Base-by-base conservation (phyloP, 1,140 invertebrate species). In the Drosophila pruinosa region DNA sequence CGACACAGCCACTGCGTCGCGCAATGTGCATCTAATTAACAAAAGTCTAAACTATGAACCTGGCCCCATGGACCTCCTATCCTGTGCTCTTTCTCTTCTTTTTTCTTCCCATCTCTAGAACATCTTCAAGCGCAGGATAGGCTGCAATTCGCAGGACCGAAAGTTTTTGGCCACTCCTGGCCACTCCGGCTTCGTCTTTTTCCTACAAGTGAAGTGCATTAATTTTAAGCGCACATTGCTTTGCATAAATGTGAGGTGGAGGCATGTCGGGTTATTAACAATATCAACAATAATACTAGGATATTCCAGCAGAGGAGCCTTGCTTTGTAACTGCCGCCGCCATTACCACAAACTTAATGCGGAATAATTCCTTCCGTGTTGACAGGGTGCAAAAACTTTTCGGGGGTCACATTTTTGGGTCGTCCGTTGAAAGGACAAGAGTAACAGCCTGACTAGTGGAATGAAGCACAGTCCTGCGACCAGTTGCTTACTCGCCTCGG, bases 301-400 rank as follows among this genome's bases (percentile, higher is more conserved):
- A 47, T 34, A 41, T n/a, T 28, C 28, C 7, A 39, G 31, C 28
- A 17, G 14, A 41, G 67, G 52, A 63, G 41, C 54, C 67, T 71
- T 56, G 68, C 50, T 71, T 61, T 64, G 54, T 68, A 54, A 63
- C 57, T 59, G 71, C 39, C 71, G 80, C 68, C 79, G 77, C 81
- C 81, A 85, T 85, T 85, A 85, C 81, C 81, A 61, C 81, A 86
- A 85, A 85, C 81, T 85, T 85, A 85, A 85, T 85, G 81, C 82
- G 77, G 81, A 85, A 85, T 85, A 85, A 85, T 85, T 85, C 81
- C 81, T 85, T 85, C 81, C 81, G 81, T 85, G 81, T 85, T 85
- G 81, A 85, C 81, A 85, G 81, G 81, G 81, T 81, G 81, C 82
- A 85, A 85, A 85, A 85, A 86, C 38, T 88, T 85, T 86, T 71